A percentile compares a stretch with the other conserved stretches of the same genome.
phyloP scores from a whole-genome alignment of 2,797 vertebrate species.

The Ispidina lecontei region DNA sequence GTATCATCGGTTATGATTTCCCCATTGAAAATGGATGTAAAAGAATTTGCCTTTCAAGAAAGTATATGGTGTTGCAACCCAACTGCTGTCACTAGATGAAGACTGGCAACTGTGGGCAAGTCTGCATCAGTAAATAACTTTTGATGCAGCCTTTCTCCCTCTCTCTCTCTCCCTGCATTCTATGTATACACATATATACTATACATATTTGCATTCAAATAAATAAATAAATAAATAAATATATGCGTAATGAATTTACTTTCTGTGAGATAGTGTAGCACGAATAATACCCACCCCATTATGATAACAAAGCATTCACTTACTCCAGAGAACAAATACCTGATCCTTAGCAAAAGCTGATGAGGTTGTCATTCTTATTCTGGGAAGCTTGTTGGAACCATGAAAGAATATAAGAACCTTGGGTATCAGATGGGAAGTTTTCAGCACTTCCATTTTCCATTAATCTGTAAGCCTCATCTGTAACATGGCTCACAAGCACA shows the following conservation, averaged over 20 bases:
- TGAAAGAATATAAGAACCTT: background rate
- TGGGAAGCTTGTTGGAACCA: background rate
- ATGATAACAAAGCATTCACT: background rate
- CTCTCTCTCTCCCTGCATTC: background rate
- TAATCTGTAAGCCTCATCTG: background rate
- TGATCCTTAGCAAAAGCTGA: background rate
- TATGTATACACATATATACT: background rate
- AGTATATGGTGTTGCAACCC: background rate
- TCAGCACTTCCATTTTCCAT: background rate
- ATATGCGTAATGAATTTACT: background rate
- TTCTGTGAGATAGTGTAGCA: background rate
- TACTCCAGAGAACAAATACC: background rate
- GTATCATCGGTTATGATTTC: background rate
- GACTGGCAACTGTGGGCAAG: background rate
- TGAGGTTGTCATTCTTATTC: background rate
- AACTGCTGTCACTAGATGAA: background rate
- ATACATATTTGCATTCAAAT: background rate
- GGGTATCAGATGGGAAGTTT: background rate
- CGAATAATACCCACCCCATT: background rate
- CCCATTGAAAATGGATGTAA: background rate
- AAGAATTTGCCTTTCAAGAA: background rate
- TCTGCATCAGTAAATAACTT: background rate
- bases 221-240: background rate
- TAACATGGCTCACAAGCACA: background rate
- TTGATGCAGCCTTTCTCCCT: background rate